These are phyloP conservation scores for Anabacerthia variegaticeps DNA, from an alignment of 2,797 vertebrate genomes.

Conservation along the genomic window DNA sequence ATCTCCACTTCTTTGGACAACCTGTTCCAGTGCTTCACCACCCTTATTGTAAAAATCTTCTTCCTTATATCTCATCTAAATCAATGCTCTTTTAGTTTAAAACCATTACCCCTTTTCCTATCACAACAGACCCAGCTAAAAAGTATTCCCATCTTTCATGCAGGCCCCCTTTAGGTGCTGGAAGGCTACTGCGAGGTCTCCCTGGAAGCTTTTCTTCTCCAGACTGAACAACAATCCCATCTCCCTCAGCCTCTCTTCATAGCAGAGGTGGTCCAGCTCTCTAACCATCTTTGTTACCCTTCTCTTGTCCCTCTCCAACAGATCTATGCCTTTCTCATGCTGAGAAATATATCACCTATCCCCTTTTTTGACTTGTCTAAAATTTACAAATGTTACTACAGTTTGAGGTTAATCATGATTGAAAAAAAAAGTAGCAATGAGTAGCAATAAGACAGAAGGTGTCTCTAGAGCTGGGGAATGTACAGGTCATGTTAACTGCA, in stretches of 20 bases:
- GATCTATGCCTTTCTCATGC: neutral
- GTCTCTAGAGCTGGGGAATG: neutral
- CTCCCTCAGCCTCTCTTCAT: neutral
- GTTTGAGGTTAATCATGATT: neutral
- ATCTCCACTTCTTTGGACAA: neutral
- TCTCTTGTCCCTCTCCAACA: neutral
- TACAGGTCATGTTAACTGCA: rapidly evolving
- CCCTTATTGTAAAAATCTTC: neutral
- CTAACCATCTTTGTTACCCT: neutral
- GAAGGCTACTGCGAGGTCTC: neutral
- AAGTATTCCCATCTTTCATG: neutral
- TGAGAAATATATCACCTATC: neutral
- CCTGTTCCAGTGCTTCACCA: neutral
- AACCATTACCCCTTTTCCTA: neutral
- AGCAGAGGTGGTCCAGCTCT: neutral
- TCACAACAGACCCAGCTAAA: neutral
- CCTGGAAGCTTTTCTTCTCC: neutral
- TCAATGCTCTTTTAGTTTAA: neutral
- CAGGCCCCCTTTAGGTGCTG: neutral
- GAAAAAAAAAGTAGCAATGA: neutral
- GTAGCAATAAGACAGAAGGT: neutral
- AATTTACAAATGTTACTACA: neutral
- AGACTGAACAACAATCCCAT: neutral
- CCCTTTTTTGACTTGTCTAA: neutral
- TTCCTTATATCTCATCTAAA: neutral